Evolutionary conservation across 2,113 vertebrate genomes (phyloP).

Genomic region (Phrynocephalus versicolor): DNA sequence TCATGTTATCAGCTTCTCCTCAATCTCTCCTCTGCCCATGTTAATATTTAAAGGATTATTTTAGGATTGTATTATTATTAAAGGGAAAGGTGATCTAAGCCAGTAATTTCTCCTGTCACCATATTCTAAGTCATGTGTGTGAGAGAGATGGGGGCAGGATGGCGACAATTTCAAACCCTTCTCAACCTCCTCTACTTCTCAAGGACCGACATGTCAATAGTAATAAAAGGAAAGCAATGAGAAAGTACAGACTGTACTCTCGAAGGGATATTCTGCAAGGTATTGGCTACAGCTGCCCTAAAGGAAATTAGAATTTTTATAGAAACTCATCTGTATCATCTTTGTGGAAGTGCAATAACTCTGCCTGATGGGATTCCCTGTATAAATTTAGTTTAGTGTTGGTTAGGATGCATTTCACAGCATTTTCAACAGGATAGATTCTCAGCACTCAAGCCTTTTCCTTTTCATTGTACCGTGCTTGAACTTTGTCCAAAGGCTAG

Average conservation of each 20-base stretch:
- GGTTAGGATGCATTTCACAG: background rate
- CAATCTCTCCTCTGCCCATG: background rate
- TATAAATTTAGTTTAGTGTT: background rate
- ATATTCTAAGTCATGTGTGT: background rate
- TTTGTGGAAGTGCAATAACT: background rate
- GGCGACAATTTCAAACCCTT: background rate
- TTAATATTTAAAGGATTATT: slow-evolving; percentile 1
- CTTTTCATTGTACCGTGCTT: background rate
- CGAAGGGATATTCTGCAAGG: slow-evolving; percentile 13
- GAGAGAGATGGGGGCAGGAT: slow-evolving; percentile 25
- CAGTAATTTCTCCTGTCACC: background rate
- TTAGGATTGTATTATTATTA: slow-evolving; percentile 22
- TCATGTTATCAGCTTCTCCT: slow-evolving; percentile 19
- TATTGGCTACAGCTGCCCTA: background rate
- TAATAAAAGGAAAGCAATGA: slow-evolving; percentile 41
- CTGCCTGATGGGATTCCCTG: background rate
- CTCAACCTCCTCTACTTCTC: background rate
- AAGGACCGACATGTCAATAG: slow-evolving; percentile 34
- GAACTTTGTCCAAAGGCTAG: background rate
- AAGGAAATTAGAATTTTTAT: background rate
- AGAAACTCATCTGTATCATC: background rate
- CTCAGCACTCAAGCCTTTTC: background rate
- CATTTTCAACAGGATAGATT: background rate
- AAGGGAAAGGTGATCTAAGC: slow-evolving; percentile 21
- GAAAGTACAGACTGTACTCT: background rate